Evolutionary conservation across 2,113 vertebrate species (phyloP), one percentile per base, ranked within the genome.

Genomic region (Cnemophilus loriae): DNA sequence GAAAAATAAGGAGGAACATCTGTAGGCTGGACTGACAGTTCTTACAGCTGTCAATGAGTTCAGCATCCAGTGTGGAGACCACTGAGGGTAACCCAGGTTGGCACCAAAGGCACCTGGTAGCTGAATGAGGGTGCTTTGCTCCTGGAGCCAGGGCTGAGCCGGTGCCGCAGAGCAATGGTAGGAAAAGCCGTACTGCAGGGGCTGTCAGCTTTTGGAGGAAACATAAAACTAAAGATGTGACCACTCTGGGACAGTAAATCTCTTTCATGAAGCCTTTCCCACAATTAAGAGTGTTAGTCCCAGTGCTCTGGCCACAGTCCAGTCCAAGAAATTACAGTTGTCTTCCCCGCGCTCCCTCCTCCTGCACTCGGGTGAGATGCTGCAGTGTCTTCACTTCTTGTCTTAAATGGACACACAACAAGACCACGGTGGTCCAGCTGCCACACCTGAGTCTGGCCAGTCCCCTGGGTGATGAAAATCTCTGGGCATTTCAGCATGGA

Each of bases 181-280:
- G 95, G 93, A 96, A 95, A 84, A 61, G 81, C 93, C 0, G 13
- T 60, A 33, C 69, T 75, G 65, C 90, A 81, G 56, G 35, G 85
- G 71, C 53, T 87, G 88, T 94, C 93, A 95, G 18, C 76, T 89
- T 85, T 64, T 49, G 79, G 92, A 96, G 91, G 95, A 97, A 96
- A 96, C 53, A 96, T 97, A 96, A 97, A 97, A 97, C 92, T 86
- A 77, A 94, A 94, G 96, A 94, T 95, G 95, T 96, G 95, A 95
- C 93, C 96, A 90, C 96, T 96, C 85, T 92, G 95, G 93, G 95
- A 96, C 93, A 96, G 95, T 96, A 96, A 96, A 94, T 96, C 92
- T 95, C 88, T 94, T 90, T 95, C 93, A 94, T 84, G 93, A 96
- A 94, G 93, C 90, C 79, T 92, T 96, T 97, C 95, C 95, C 96